Evolutionary conservation across 92 coral and sea anemone genomes (phyloP), one percentile per base, ranked within the genome.

Genomic region (Heliopora coerulea): DNA sequence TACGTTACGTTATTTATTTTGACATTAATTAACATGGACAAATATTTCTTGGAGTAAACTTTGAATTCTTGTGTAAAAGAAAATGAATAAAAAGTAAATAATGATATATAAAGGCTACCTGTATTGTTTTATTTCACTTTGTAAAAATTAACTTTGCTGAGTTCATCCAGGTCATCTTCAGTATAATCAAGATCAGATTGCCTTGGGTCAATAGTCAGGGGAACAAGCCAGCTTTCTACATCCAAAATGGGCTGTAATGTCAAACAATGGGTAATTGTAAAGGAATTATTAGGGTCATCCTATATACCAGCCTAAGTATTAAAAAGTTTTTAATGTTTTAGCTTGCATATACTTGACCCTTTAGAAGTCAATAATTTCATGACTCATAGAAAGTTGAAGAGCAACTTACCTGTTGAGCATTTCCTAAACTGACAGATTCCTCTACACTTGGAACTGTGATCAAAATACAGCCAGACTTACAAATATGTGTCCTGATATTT

Each of bases 401-500:
- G 0, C 31, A 24, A 30, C 44, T 13, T 13, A 69, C 62, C 61
- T 69, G 42, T 50, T 56, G 41, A 2, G 3, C 62, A 69, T 28
- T 29, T 28, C 62, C 76, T 50, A 69, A 48, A 33, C 76, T 33
- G 7, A 82, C 54, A n/a, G 92, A 84, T 50, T 85, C 86, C 72
- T 84, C 86, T 56, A 90, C 81, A 41, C 89, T 88, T 3, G 96
- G 96, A 15, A 90, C 83, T 26, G 89, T 85, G 18, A 90, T 80
- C 41, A 90, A 56, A 52, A 90, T 31, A 69, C 96, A 88, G 18
- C 96, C 96, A 20, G 85, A 72, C 79, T 88, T 90, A 31, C 83
- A 79, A 49, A 90, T 70, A 14, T 65, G 61, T 20, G 56, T 29
- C 41, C 78, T 62, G 5, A 90, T 73, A 62, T 82, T 61, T 54